Base-by-base conservation (phyloP, 2,888 invertebrate species). In the Zeuzera pyrina region DNA sequence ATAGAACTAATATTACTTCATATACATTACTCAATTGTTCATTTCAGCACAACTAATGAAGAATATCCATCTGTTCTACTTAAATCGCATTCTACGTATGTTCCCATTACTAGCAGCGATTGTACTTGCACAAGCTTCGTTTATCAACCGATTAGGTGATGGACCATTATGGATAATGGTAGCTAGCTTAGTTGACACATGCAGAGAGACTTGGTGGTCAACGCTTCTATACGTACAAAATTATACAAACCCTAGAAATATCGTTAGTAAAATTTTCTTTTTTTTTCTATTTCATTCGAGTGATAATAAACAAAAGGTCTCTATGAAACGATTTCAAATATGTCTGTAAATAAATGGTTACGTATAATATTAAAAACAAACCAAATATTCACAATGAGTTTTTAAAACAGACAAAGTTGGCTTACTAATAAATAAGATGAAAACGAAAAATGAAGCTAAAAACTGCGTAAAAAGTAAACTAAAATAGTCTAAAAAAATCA, bases 121-220 rank as follows among this genome's bases (percentile, higher is more conserved):
- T 1, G 30, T 41, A 6, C 27, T 45, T 10, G 29, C 30, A 30
- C 41, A 21, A 7, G 33, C 34, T 2, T 65, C 72, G 0, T 53
- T 60, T 19, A 46, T 70, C 8, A 52, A 72, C 24, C 53, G 52
- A 2, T 41, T 68, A 22, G 41, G 56, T 0, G 68, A 62, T 28
- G 66, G 68, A 0, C 73, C 72, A 1, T 19, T 69, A 52, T 52
- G 87, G 84, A 5, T 63, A 54, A 2, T 39, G 52, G 32, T 85
- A 57, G 12, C 15, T 4, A 25, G 31, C 3, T 6, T 6, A 6
- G 35, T 38, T 2, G 34, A 43, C n/a, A 11, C 12, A 36, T 78
- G 78, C 36, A 34, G 49, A 11, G 31, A 43, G 2, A 47, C 57
- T 29, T 78, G 77, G 77, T 79, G 78, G 78, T 33, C 56, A 3